Evolutionary conservation across 2,797 vertebrate genomes (phyloP), one percentile per base, ranked within the genome.

Genomic region (Rhynchotus rufescens): DNA sequence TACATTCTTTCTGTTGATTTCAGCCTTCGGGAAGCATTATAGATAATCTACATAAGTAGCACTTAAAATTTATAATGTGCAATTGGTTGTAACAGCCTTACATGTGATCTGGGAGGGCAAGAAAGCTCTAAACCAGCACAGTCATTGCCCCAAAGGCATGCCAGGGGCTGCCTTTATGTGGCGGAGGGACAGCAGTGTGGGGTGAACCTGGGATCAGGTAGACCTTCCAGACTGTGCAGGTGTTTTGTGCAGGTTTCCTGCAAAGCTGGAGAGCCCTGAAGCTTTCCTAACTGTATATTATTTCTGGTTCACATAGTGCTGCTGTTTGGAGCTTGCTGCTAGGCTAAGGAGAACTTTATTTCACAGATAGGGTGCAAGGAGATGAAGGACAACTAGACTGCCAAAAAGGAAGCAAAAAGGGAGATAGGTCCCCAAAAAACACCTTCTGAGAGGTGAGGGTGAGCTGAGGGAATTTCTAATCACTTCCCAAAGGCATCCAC

Each of bases 351-450:
- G 25, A 68, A 26, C 71, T 57, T 45, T 60, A 23, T 40, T n/a
- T 60, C 34, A 47, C 42, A 15, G 17, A 5, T 5, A 56, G n/a
- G 40, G 34, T 16, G 12, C 76, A 72, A 71, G 68, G 36, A 26
- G 40, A 34, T 1, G 36, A 4, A 10, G 23, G 25, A n/a, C 73
- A 45, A 73, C 32, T 4, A 49, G 56, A 26, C 15, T 23, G 40
- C 45, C 45, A 40, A 3, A 23, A 36, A 32, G 51, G 32, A 32
- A 84, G 30, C 49, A 61, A 0, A 0, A 36, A 36, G 1, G 40
- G 45, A 36, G 25, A 16, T 23, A 49, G n/a, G 12, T 6, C 44
- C 30, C 22, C 23, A 36, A 34, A 78, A 64, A 84, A 10, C n/a
- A 52, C n/a, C 23, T 44, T 25, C 13, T 52, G 59, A 56, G 57